Percentiles rank a stretch among this genome's conserved stretches.
phyloP scores from a whole-genome alignment of 2,888 invertebrate genomes.

The Orthonychiurus folsomi region DNA sequence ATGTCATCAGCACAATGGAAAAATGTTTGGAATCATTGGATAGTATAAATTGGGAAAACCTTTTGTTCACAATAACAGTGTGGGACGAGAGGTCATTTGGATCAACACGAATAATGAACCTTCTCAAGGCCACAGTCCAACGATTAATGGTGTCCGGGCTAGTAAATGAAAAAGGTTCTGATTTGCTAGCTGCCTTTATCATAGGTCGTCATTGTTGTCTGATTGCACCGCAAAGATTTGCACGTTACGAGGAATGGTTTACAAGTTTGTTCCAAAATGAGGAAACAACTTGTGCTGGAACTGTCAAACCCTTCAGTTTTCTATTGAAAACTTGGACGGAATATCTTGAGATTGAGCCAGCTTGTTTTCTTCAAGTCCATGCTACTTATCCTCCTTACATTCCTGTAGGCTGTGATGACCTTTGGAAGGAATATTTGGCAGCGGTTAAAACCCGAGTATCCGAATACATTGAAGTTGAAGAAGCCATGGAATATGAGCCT shows the following conservation, averaged over 20 bases:
- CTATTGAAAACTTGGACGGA: slow-evolving; percentile 24
- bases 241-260: slow-evolving; percentile 37
- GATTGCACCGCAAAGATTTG: slow-evolving; percentile 30
- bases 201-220: slow-evolving; percentile 35
- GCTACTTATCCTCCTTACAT: slow-evolving; percentile 32
- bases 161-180: slow-evolving; percentile 10
- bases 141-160: slow-evolving; percentile 26
- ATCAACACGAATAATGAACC: background rate
- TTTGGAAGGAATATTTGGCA: slow-evolving; percentile 33
- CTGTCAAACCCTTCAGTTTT: slow-evolving; percentile 26
- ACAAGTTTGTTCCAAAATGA: slow-evolving; percentile 30
- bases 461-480: slow-evolving; percentile 36
- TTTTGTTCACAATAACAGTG: slow-evolving; percentile 21
- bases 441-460: slow-evolving; percentile 30
- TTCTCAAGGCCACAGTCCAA: slow-evolving; percentile 29
- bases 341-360: slow-evolving; percentile 34
- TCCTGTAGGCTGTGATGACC: slow-evolving; percentile 25
- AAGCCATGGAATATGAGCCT: slow-evolving; percentile 31
- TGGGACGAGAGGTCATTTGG: slow-evolving; percentile 21
- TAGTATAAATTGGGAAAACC: slow-evolving; percentile 30
- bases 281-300: slow-evolving; percentile 27
- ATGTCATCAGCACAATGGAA: slow-evolving; percentile 17
- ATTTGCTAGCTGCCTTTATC: slow-evolving; percentile 29
- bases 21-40: background rate
- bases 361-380: slow-evolving; percentile 36